Evolutionary conservation across 2,113 vertebrate species (phyloP).

Genomic region (Cryptomyrus ogoouensis): DNA sequence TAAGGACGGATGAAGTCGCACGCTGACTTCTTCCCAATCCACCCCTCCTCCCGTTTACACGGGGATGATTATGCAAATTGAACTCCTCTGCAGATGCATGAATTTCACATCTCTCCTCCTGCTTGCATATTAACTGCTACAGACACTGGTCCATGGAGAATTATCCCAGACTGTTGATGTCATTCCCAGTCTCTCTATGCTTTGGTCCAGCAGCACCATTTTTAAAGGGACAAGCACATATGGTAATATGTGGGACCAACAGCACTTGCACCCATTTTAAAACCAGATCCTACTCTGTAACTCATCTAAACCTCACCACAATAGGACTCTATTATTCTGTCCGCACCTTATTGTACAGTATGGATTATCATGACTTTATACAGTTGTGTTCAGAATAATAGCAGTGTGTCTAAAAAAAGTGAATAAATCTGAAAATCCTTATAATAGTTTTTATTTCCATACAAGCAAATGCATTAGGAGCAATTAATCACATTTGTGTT

Average conservation of each 20-base stretch:
- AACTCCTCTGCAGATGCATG: constrained; percentile 32
- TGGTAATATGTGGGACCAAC: neutral
- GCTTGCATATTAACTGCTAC: constrained; percentile 36
- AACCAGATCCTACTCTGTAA: neutral
- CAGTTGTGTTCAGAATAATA: too few relatives aligned
- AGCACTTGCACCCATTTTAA: neutral
- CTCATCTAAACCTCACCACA: neutral
- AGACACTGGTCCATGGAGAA: constrained; percentile 44
- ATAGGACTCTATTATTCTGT: neutral
- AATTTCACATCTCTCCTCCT: constrained; percentile 39
- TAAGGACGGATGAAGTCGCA: neutral
- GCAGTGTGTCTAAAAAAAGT: too few relatives aligned
- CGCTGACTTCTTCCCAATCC: neutral
- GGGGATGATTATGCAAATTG: constrained; percentile 17
- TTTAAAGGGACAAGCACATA: neutral
- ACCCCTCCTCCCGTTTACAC: neutral
- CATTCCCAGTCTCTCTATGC: neutral
- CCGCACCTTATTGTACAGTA: neutral
- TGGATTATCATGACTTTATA: neutral
- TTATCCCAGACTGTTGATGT: constrained; percentile 36
- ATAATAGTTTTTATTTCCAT: too few relatives aligned
- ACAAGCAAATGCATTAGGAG: too few relatives aligned
- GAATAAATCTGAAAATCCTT: too few relatives aligned
- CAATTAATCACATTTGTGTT: too few relatives aligned
- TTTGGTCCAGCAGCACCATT: neutral